Evolutionary conservation across 2,888 invertebrate species (phyloP), one percentile per base, ranked within the genome.

Genomic region (Dyspetes luteomarginatus): DNA sequence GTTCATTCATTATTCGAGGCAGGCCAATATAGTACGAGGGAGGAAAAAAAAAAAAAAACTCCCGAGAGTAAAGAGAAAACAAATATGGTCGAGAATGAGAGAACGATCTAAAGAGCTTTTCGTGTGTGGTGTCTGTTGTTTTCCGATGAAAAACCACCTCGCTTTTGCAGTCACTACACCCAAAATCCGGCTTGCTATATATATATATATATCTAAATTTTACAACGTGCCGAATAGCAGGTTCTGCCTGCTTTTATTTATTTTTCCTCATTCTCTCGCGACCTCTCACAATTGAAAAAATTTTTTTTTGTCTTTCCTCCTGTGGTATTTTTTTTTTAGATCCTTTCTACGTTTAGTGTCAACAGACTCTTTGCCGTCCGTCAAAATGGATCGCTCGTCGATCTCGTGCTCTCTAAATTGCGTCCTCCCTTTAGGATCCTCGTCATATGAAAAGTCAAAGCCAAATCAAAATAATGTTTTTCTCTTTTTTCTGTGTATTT

Each of bases 1-100:
- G 64, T 69, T 36, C 76, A 55, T 69, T 76, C 43, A 30, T 62
- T 30, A 50, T 75, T 75, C 60, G 3, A 52, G 28, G 22, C 60
- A 19, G 75, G 26, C 55, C 50, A 41, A 36, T 12, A 28, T 28
- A 4, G 36, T 45, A 15, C 45, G 22, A 41, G 22, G 4, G 12
- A n/a, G n/a, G 43, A 71, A 72, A 65, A 64, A 64, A 41, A 7
- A 73, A 41, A 9, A 19, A 9, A 41, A 55, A n/a, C 15, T 55
- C 19, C 9, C 9, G 12, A 36, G 12, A 36, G n/a, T n/a, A 36
- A 12, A 12, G 12, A 9, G 36, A 2, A 12, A 36, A 17, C 1
- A 22, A 45, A 45, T n/a, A n/a, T n/a, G n/a, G n/a, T n/a, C n/a
- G n/a, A 17, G 28, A 64, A 24, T 7, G 24, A 36, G 7, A 55